Base-by-base conservation (phyloP, 2,113 vertebrate genomes). In the Pipa parva region DNA sequence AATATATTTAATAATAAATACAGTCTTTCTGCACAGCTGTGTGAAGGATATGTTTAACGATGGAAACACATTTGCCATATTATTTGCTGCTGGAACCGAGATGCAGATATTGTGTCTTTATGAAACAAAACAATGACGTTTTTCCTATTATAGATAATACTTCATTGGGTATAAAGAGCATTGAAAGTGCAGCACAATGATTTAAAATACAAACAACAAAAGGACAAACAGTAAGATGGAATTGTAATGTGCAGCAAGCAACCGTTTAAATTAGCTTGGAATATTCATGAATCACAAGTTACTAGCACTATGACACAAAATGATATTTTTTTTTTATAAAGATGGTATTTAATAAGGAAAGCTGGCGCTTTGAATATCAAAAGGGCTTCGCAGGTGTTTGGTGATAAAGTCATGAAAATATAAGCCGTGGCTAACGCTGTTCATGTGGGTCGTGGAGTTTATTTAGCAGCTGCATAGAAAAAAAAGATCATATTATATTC, bases 221-320 rank as follows among this genome's bases (percentile, higher is more conserved):
- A 75, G 74, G 71, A 26, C 70, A 72, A 59, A 74, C 48, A 52
- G 29, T 29, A 58, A 74, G 62, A 76, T 65, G 71, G 75, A 77
- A 76, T 79, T 75, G 69, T 79, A 79, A 78, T 72, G 78, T 65
- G 49, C 74, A 78, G 63, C 62, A 54, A 63, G 48, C 78, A 79
- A 77, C 77, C 74, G 78, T 36, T 73, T 64, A 79, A 74, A 78
- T 71, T 61, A 76, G 67, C 13, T 59, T 63, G 79, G 79, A 80
- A 83, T 83, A 85, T 85, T 78, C 80, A 85, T 79, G 67, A 74
- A 52, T 12, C 39, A 69, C 72, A 77, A 79, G 75, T 79, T 77
- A 75, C 71, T 63, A 75, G 21, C 45, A 64, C 60, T 63, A 58
- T 29, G 46, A 71, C 74, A 72, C 73, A 79, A 77, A 65, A 63